phyloP scores from a whole-genome alignment of 2,113 vertebrate genomes.

The Phylloscopus trochiloides region DNA sequence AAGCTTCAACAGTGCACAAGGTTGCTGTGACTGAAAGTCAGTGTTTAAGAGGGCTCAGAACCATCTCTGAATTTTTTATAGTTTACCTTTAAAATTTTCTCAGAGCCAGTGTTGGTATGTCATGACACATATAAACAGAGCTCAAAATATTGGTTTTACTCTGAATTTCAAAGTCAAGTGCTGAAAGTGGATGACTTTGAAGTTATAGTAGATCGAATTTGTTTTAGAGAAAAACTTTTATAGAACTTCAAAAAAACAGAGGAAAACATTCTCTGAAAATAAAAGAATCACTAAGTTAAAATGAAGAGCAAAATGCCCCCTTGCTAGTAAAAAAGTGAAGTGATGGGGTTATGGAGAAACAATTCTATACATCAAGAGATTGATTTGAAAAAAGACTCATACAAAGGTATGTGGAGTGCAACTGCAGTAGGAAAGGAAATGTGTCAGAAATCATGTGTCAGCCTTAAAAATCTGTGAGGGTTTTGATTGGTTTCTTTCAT shows the following conservation, averaged over 20 bases:
- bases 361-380: neutral
- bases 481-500: neutral
- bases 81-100: neutral
- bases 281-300: neutral
- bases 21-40: neutral
- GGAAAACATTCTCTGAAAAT: neutral
- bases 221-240: neutral
- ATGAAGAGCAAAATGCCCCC: neutral
- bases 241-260: neutral
- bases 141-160: neutral
- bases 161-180: neutral
- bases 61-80: neutral
- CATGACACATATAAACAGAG: neutral
- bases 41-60: neutral
- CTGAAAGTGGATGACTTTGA: neutral
- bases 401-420: neutral
- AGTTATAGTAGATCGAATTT: neutral
- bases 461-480: neutral
- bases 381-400: neutral
- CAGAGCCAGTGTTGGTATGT: neutral
- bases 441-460: neutral
- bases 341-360: neutral
- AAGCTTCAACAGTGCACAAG: neutral
- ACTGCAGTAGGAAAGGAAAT: neutral
- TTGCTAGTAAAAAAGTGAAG: neutral